Evolutionary conservation across 2,113 vertebrate species (phyloP).

Genomic region (Gobio gobio): DNA sequence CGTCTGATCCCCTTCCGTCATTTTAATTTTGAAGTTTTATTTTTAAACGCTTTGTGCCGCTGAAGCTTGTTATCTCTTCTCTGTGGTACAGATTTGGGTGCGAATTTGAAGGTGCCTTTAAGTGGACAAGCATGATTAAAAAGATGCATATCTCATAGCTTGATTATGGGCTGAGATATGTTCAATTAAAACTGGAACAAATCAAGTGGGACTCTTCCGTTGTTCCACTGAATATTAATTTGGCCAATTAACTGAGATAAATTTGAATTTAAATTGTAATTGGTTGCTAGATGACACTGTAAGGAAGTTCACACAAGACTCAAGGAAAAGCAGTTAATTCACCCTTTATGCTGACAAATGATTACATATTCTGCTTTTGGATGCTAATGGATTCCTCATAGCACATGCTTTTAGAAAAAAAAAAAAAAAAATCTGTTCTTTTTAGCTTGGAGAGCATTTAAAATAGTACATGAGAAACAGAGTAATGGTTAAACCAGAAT

Average conservation of each 20-base stretch:
- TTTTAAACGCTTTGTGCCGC: background rate
- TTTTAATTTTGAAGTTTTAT: constrained; percentile 7
- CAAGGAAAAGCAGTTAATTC: constrained; percentile 66
- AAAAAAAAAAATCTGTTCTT: background rate
- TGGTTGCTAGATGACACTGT: constrained; percentile 76
- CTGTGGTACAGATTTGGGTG: constrained; percentile 25
- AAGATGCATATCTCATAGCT: constrained; percentile 65
- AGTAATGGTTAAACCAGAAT: background rate
- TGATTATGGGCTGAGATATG: constrained; percentile 78
- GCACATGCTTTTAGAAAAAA: background rate
- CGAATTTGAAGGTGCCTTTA: constrained; percentile 49
- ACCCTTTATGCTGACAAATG: constrained; percentile 68
- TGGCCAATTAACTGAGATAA: constrained; percentile 79
- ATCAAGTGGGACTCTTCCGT: constrained; percentile 75
- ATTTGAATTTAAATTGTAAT: constrained; percentile 79
- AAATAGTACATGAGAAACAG: background rate
- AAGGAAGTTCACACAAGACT: constrained; percentile 72
- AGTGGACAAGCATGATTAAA: constrained; percentile 57
- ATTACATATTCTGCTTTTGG: constrained; percentile 63
- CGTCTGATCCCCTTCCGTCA: background rate
- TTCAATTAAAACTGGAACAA: constrained; percentile 80
- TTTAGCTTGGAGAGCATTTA: background rate
- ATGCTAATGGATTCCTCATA: constrained; percentile 57
- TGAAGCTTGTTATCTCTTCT: constrained; percentile 15
- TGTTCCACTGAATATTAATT: constrained; percentile 82